Evolutionary conservation across 2,797 vertebrate genomes (phyloP), one percentile per base, ranked within the genome.

Genomic region (Cyclopterus lumpus): DNA sequence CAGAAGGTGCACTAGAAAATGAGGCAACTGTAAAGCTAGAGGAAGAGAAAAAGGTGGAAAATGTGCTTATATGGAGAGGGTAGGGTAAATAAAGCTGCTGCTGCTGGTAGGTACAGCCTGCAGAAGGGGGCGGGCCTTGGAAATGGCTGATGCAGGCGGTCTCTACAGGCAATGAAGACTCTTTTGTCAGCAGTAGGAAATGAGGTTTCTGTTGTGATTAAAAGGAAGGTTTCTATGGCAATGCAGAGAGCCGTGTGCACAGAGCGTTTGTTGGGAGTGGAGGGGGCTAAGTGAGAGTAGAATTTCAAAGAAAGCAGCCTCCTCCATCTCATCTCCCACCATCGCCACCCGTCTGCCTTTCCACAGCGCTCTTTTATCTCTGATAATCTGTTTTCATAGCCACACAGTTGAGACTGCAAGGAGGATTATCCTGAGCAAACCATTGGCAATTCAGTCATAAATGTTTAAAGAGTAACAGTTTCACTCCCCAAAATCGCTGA

Each of bases 171-270:
- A 91, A 89, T 87, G 85, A 91, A 81, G 87, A 87, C 90, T 92
- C 91, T 90, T 55, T 95, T 93, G 93, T 93, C 86, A 89, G 88
- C 87, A 88, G 89, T 88, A 94, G 93, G 94, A 95, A 95, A 95
- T 92, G 86, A 93, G 93, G 89, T 93, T 93, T 94, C 86, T 92
- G 91, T 92, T 93, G 92, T 93, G 93, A 94, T 94, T 92, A 94
- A 95, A 94, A 91, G 81, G 90, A 87, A 89, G 71, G 93, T 95
- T 94, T 93, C 93, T 91, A 93, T 94, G 94, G 94, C 80, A 89
- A 95, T 93, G 81, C 67, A 66, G 83, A 81, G 93, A 79, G 91
- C 92, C 93, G 93, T 94, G 93, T 85, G 93, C 94, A 95, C 84
- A 91, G 75, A 88, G 78, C 88, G 87, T 91, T 86, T 76, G 86